These are phyloP conservation scores for Drosophila neutralis DNA, from an alignment of 2,888 invertebrate species.

Conservation along the genomic window DNA sequence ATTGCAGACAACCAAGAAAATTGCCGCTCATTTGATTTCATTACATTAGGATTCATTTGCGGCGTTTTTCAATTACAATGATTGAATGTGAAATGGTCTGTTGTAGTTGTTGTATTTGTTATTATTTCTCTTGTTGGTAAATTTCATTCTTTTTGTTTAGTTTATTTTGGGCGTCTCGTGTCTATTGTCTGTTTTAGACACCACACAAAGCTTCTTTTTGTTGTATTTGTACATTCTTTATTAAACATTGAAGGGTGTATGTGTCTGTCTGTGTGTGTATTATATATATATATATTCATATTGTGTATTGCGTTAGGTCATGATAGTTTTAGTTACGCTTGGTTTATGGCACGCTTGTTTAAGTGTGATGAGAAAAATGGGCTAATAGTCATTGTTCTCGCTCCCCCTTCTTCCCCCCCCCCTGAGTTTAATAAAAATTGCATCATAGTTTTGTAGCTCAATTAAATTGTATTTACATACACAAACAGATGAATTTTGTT, in stretches of 20 bases:
- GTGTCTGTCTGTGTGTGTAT: background rate
- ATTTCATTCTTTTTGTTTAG: background rate
- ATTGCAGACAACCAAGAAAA: background rate
- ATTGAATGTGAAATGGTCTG: slow-evolving; percentile 18
- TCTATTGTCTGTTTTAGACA: slow-evolving; percentile 5
- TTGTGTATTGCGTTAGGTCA: slow-evolving; percentile 62
- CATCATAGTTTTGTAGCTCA: background rate
- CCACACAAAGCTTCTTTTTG: background rate
- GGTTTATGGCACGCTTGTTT: slow-evolving; percentile 30
- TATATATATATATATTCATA: slow-evolving; percentile 1
- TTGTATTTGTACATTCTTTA: slow-evolving; percentile 1
- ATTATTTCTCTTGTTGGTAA: slow-evolving; percentile 13
- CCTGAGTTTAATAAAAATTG: background rate
- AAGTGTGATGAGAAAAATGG: slow-evolving; percentile 1
- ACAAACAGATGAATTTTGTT: background rate
- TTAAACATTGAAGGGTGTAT: slow-evolving; percentile 5
- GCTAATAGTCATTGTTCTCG: slow-evolving; percentile 6
- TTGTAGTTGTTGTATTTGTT: slow-evolving; percentile 12
- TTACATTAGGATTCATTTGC: slow-evolving; percentile 26
- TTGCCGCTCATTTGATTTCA: background rate
- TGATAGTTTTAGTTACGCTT: slow-evolving; percentile 50
- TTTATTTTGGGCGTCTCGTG: slow-evolving; percentile 22
- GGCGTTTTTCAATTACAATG: slow-evolving; percentile 44
- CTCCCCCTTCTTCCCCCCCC: background rate
- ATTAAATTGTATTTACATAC: background rate